These are phyloP conservation scores for Uropetala carovei DNA, from an alignment of 2,888 invertebrate genomes.

Conservation along the genomic window DNA sequence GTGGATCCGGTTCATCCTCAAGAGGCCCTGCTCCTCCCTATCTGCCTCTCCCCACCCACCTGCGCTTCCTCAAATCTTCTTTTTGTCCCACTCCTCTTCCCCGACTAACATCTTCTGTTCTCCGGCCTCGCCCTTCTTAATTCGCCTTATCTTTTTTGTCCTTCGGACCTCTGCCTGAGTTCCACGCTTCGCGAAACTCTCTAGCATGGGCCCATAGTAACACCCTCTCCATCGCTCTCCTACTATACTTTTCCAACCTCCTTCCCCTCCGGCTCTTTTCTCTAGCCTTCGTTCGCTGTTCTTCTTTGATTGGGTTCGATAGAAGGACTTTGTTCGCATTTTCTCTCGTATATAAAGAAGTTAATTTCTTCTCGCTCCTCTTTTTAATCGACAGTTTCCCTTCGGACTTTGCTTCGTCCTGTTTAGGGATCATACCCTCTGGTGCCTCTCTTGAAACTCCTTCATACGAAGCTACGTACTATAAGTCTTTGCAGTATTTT, in stretches of 20 bases:
- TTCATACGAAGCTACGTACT: no score
- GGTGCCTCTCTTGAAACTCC: no score
- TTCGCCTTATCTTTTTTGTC: neutral
- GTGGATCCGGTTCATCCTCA: constrained; percentile 58
- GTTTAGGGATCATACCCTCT: no score
- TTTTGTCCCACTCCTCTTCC: constrained; percentile 36
- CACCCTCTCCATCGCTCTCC: neutral
- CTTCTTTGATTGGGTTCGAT: no score
- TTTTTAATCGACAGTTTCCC: no score
- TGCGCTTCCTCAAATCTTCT: constrained; percentile 35
- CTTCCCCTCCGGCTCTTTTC: neutral
- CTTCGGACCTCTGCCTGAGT: neutral
- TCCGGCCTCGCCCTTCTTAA: neutral
- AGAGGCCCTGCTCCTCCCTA: constrained; percentile 12
- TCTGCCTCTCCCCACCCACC: constrained; percentile 38
- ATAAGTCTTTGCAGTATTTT: no score
- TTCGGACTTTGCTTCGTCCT: no score
- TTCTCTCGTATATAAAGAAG: no score
- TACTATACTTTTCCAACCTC: neutral
- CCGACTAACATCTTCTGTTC: neutral
- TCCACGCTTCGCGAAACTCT: neutral
- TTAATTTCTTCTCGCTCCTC: no score
- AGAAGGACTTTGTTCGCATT: no score
- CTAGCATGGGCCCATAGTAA: no score
- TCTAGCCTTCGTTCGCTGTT: neutral